Percentiles rank a stretch among this genome's conserved stretches.
These are phyloP conservation scores for Lepidurus packardi DNA, from an alignment of 1,140 invertebrate species.

Conservation along the genomic window DNA sequence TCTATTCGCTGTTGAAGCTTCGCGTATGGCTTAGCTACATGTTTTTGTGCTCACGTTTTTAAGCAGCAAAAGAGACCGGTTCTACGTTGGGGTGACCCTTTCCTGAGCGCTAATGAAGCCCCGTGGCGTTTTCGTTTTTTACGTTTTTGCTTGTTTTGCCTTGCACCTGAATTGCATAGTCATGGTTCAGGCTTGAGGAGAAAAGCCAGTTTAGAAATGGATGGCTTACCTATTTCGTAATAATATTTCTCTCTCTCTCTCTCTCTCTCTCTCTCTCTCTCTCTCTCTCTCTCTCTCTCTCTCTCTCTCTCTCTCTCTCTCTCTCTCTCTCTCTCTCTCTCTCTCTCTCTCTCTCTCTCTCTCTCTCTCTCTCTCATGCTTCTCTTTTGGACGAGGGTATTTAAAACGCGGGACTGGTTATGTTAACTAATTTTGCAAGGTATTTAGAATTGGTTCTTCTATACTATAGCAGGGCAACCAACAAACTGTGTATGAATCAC, in stretches of 20 bases:
- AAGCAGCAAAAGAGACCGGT: background rate
- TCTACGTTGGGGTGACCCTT: background rate
- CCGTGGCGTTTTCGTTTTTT: background rate
- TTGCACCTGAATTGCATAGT: background rate
- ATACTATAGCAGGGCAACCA: background rate
- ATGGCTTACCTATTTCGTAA: background rate
- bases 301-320: too few relatives aligned
- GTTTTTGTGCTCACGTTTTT: background rate
- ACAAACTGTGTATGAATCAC: slow-evolving; percentile 1
- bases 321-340: too few relatives aligned
- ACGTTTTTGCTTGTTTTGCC: background rate
- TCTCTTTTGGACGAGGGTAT: too few relatives aligned
- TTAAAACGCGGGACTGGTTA: too few relatives aligned
- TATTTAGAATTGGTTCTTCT: too few relatives aligned
- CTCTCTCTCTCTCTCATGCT: too few relatives aligned
- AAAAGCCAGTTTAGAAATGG: background rate
- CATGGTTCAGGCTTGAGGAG: background rate
- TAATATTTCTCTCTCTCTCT: too few relatives aligned
- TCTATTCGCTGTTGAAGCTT: background rate
- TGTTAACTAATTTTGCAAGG: too few relatives aligned
- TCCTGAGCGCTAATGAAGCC: background rate
- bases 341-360: too few relatives aligned
- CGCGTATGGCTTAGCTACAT: background rate
- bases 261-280: too few relatives aligned
- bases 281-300: too few relatives aligned